Base-by-base conservation (phyloP, 2,113 vertebrate genomes). In the Ranitomeya imitator region DNA sequence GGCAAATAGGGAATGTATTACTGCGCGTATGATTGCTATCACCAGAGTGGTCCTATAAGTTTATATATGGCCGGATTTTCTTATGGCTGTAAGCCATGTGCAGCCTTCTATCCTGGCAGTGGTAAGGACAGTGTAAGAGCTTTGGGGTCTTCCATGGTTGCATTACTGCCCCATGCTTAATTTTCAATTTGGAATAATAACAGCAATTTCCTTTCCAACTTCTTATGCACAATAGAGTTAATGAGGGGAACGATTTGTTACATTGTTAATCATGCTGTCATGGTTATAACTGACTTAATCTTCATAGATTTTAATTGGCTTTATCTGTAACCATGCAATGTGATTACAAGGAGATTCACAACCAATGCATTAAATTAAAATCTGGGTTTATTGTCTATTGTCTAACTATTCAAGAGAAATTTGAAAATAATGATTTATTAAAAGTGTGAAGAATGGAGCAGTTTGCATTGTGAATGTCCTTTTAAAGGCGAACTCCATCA, bases 321-420 rank as follows among this genome's bases (percentile, higher is more conserved):
- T 79, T 79, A 79, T 79, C 77, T 57, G 52, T 79, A 81, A 81
- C 57, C 79, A 60, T 81, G 23, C 79, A 37, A 60, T 81, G 57
- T 14, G 79, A 81, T 81, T 81, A 59, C 57, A 81, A 81, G 79
- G 23, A 81, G 79, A 81, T 60, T 81, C 55, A 60, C 57, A 59
- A 61, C n/a, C 59, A 31, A 21, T 18, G n/a, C 14, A 12, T 26
- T 61, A 61, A 37, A 76, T 76, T 51, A 76, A 52, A 51, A 76
- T 19, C 19, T 18, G 18, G 45, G 12, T 76, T 51, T 76, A 19
- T 6, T 74, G 67, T 26, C 23, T 71, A n/a, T 26, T 71, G 4
- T 31, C 15, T 71, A 71, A 71, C 18, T 76, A 45, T 45, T 45
- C 2, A 10, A 76, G 9, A 3, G 23, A 45, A 74, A 15, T 26